These are phyloP conservation scores for Mesorhabditis spiculigera DNA, from an alignment of 2,888 invertebrate species.

Conservation along the genomic window DNA sequence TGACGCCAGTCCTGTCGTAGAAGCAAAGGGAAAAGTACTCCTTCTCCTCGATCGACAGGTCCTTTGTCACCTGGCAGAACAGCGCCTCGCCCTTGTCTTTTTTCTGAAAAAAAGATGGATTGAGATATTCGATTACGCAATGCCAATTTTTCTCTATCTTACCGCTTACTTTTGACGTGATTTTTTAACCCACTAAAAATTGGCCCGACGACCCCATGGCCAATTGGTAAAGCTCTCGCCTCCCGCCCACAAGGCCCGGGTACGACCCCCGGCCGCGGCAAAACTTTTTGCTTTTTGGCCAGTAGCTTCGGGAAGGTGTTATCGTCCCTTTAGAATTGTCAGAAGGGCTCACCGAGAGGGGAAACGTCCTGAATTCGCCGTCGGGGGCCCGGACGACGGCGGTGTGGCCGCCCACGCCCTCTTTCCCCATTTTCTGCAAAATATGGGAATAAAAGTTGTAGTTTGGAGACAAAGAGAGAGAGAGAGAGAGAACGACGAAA, in stretches of 20 bases:
- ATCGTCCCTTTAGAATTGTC: neutral
- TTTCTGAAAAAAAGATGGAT: conserved; percentile 46
- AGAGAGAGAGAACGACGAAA: neutral
- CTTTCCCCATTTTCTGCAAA: neutral
- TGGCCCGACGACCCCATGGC: no score
- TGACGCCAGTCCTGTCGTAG: conserved; percentile 36
- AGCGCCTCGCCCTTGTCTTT: conserved; percentile 46
- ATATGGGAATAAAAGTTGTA: neutral
- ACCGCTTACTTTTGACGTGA: no score
- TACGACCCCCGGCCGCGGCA: no score
- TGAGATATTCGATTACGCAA: no score
- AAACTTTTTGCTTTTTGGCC: no score
- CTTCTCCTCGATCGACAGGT: conserved; percentile 46
- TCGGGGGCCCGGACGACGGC: neutral
- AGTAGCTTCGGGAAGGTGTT: neutral
- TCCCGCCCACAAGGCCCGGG: no score
- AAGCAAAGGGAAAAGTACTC: conserved; percentile 56
- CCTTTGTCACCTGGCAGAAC: conserved; percentile 37
- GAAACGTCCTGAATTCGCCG: conserved; percentile 2
- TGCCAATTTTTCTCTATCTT: no score
- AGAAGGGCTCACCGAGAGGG: neutral
- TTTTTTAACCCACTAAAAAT: no score
- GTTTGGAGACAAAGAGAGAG: neutral
- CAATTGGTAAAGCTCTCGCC: no score
- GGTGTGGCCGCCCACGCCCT: conserved; percentile 4